Conservation (phyloP, 2,888 invertebrate genomes). For the Malthinus flaveolus region DNA sequence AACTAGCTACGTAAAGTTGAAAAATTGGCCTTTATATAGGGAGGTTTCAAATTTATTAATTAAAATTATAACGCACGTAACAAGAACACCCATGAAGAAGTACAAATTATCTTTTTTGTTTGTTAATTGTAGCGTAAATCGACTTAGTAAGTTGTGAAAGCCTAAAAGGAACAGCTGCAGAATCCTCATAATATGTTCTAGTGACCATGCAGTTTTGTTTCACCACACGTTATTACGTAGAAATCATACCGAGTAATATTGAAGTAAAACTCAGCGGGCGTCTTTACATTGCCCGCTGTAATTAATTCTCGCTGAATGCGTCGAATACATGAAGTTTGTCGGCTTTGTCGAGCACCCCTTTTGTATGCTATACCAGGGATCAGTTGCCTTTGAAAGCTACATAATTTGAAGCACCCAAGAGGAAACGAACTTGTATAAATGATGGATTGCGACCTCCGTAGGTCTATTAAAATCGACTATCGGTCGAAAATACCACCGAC, state of each 20-base stretch:
- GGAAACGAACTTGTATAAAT: slow-evolving; percentile 34
- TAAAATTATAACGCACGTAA: not conserved
- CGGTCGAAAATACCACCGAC: slow-evolving; percentile 36
- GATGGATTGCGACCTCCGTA: slow-evolving; percentile 38
- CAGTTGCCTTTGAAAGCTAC: slow-evolving; percentile 33
- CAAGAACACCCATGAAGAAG: not conserved
- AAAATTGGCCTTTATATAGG: no score
- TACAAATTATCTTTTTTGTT: slow-evolving; percentile 11
- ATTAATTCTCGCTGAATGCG: slow-evolving; percentile 31
- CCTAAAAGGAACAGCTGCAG: slow-evolving; percentile 15
- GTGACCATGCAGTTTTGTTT: slow-evolving; percentile 29
- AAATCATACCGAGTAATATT: slow-evolving; percentile 29
- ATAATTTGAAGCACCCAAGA: slow-evolving; percentile 32
- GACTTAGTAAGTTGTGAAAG: slow-evolving; percentile 10
- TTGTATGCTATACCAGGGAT: slow-evolving; percentile 28
- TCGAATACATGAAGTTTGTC: slow-evolving; percentile 28
- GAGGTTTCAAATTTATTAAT: no score
- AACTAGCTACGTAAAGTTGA: no score
- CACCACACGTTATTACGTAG: slow-evolving; percentile 28
- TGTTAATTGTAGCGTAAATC: slow-evolving; percentile 16
- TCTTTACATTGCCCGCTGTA: slow-evolving; percentile 28
- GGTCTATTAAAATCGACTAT: slow-evolving; percentile 39
- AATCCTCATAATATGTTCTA: slow-evolving; percentile 13
- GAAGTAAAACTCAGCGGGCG: slow-evolving; percentile 32
- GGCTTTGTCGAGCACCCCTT: slow-evolving; percentile 28